Evolutionary conservation across 2,888 invertebrate species (phyloP).

Genomic region (Mythimna lalbum): DNA sequence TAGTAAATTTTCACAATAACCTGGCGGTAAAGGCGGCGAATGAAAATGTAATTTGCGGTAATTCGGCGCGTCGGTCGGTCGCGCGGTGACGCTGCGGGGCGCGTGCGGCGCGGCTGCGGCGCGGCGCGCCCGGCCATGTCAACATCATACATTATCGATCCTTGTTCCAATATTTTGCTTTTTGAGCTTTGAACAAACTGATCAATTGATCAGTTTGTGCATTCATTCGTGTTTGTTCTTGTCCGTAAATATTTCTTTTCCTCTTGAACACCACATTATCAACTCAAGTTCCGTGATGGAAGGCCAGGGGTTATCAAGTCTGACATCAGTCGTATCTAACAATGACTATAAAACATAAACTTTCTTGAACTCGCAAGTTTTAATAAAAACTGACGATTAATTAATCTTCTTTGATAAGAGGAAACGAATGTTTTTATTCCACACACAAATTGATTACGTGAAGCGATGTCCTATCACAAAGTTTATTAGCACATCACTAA

Average conservation of each 20-base stretch:
- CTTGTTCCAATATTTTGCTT: slow-evolving; percentile 23
- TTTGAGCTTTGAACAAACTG: slow-evolving; percentile 6
- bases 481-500: slow-evolving; percentile 72
- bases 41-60: slow-evolving; percentile 88
- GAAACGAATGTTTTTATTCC: slow-evolving; percentile 45
- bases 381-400: slow-evolving; percentile 43
- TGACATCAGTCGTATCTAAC: slow-evolving; percentile 47
- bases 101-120: slow-evolving; percentile 38
- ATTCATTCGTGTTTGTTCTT: not conserved
- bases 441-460: slow-evolving; percentile 59
- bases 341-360: slow-evolving; percentile 38
- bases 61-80: slow-evolving; percentile 75
- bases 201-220: not conserved
- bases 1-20: slow-evolving; percentile 74
- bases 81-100: slow-evolving; percentile 40
- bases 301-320: slow-evolving; percentile 43
- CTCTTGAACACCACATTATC: slow-evolving; percentile 4
- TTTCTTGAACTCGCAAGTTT: slow-evolving; percentile 35
- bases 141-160: slow-evolving; percentile 38
- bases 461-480: slow-evolving; percentile 70
- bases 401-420: slow-evolving; percentile 49
- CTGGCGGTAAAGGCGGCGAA: slow-evolving; percentile 73
- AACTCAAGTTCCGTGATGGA: slow-evolving; percentile 30
- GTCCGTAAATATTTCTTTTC: slow-evolving; percentile 19
- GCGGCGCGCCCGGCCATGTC: slow-evolving; percentile 44